These are phyloP conservation scores for Bombus soroeensis DNA, from an alignment of 1,140 invertebrate species.

Conservation along the genomic window DNA sequence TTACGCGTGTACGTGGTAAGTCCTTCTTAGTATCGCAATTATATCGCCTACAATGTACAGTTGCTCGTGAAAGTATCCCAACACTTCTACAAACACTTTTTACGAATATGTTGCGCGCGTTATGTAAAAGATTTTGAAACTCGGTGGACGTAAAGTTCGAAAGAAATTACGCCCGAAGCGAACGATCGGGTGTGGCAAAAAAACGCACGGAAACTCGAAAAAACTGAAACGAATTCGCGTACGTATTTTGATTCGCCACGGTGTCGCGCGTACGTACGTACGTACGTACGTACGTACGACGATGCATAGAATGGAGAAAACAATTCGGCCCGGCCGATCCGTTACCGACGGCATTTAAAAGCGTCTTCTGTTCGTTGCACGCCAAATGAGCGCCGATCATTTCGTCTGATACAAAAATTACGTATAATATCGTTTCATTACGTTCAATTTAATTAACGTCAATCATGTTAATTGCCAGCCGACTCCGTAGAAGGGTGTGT, in stretches of 20 bases:
- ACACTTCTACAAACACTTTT: too few relatives aligned
- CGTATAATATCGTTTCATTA: conserved; percentile 31
- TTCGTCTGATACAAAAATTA: conserved; percentile 36
- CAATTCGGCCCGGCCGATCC: neutral
- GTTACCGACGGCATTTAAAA: neutral
- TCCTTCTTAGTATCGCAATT: neutral
- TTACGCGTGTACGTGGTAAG: neutral
- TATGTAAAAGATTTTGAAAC: too few relatives aligned
- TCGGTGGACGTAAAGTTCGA: too few relatives aligned
- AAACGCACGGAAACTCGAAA: neutral
- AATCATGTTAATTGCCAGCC: conserved; percentile 45
- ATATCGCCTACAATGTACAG: neutral
- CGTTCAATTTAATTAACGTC: conserved; percentile 54
- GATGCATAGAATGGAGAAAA: neutral
- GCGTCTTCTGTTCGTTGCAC: too few relatives aligned
- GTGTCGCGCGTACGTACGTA: neutral
- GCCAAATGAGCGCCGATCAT: conserved; percentile 18
- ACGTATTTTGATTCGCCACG: neutral
- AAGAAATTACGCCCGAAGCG: too few relatives aligned
- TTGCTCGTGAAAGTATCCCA: neutral
- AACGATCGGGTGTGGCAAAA: neutral
- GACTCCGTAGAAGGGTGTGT: conserved; percentile 23
- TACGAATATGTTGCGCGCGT: too few relatives aligned
- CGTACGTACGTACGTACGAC: too few relatives aligned
- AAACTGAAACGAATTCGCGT: neutral